Base-by-base conservation (phyloP, 2,113 vertebrate species). In the Rhea pennata region DNA sequence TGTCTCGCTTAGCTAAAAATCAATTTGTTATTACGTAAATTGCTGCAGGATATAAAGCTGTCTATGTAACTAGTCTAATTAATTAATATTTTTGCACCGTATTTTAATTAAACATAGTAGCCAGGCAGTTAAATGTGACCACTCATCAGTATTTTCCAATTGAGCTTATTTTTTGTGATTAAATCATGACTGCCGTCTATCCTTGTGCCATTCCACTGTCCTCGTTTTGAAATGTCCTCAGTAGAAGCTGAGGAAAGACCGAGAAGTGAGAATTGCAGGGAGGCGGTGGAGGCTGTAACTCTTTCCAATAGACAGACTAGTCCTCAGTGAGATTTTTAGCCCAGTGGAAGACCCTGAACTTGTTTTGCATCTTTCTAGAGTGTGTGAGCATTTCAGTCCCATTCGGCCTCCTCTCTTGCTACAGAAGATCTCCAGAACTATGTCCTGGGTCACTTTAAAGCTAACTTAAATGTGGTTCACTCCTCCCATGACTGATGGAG, bases 21-120 rank as follows among this genome's bases (percentile, higher is more conserved):
- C 90, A 95, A 86, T 97, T 97, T 97, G 88, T 95, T 97, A 96
- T 96, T 96, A 95, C 76, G 76, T 71, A 88, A 95, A 95, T 95
- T 93, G 92, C 94, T 96, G 66, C 71, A 88, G 84, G 92, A 97
- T 76, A 89, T 95, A 95, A 96, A 96, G 71, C 69, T 84, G 83
- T 95, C 95, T 82, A 17, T 92, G 75, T 86, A 93, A 95, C 71
- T 74, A 92, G 62, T 51, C 90, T 71, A 93, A 91, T 94, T 95
- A 96, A 96, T 96, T 92, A 97, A 95, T 89, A 94, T 54, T 80
- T 96, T 89, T 89, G 42, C 40, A 75, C 76, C 82, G 36, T 94
- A 65, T 92, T 97, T 97, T 95, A 97, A 93, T 97, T 93, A 95
- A 89, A 94, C 85, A 62, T 93, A 88, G 93, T 72, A 54, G 13